phyloP scores from a whole-genome alignment of 2,888 invertebrate genomes.

The Macroteleia sp. region DNA sequence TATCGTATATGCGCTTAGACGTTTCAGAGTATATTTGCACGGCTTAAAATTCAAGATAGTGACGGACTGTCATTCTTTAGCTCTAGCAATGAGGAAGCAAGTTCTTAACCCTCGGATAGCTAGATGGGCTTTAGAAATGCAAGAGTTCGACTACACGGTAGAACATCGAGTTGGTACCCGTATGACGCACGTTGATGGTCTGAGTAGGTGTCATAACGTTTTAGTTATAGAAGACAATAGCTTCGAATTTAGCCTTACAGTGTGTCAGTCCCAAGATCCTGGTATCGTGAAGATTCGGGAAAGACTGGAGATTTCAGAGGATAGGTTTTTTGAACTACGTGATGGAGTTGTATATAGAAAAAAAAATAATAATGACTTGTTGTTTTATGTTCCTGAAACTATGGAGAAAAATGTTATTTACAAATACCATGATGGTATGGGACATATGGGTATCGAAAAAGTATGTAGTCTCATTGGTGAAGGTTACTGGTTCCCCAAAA shows the following conservation, averaged over 20 bases:
- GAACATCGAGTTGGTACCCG: neutral
- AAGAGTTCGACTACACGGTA: neutral
- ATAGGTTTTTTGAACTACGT: conserved; percentile 57
- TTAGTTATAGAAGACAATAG: conserved; percentile 53
- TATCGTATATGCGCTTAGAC: conserved; percentile 4
- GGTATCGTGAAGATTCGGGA: conserved; percentile 22
- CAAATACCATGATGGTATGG: conserved; percentile 64
- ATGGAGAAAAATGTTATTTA: too few relatives aligned
- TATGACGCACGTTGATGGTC: neutral
- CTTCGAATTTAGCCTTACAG: conserved; percentile 48
- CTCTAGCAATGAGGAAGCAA: neutral
- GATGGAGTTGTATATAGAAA: too few relatives aligned
- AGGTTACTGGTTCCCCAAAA: conserved; percentile 54
- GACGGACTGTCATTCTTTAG: conserved; percentile 8
- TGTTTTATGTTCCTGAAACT: too few relatives aligned
- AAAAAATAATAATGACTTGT: too few relatives aligned
- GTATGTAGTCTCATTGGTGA: conserved; percentile 25
- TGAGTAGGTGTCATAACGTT: neutral
- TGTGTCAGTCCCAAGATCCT: conserved; percentile 48
- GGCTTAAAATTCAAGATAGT: conserved; percentile 5
- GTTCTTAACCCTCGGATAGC: conserved; percentile 7
- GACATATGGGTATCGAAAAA: conserved; percentile 62
- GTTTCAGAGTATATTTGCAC: conserved; percentile 13
- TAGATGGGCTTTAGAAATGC: neutral
- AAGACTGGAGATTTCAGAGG: conserved; percentile 39